phyloP scores from a whole-genome alignment of 2,113 vertebrate species.

The Galbula dea region DNA sequence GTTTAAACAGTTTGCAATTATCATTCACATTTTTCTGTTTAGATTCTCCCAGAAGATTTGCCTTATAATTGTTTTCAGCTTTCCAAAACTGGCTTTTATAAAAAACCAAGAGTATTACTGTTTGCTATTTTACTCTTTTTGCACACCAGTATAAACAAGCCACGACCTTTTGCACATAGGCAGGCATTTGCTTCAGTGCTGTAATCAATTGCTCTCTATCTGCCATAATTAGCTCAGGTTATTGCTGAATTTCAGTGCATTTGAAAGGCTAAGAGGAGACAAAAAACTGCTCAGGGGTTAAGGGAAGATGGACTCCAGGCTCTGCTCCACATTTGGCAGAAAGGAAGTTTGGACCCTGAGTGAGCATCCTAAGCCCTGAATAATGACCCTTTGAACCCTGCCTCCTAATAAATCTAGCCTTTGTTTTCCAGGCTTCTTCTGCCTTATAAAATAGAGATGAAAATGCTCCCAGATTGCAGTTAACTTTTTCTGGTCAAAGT shows the following conservation, averaged over 20 bases:
- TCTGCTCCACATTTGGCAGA: neutral
- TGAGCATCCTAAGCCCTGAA: neutral
- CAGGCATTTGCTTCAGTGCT: neutral
- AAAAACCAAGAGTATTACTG: neutral
- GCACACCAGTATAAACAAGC: neutral
- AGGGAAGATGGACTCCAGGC: neutral
- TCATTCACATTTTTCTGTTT: constrained; percentile 46
- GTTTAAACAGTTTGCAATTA: constrained; percentile 47
- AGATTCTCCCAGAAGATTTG: constrained; percentile 40
- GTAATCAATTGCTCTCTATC: neutral
- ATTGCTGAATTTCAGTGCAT: neutral
- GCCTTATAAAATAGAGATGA: neutral
- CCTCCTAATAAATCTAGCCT: neutral
- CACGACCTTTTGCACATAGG: neutral
- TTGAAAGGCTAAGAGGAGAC: neutral
- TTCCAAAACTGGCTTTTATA: neutral
- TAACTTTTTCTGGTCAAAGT: neutral
- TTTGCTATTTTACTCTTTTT: neutral
- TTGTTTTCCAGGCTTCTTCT: neutral
- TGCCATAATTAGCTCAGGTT: neutral
- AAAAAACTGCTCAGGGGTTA: neutral
- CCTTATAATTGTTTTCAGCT: constrained; percentile 57
- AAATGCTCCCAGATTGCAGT: neutral
- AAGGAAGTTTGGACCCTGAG: neutral
- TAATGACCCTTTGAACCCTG: neutral